Percentiles rank a stretch among this genome's conserved stretches.
phyloP scores from a whole-genome alignment of 2,888 invertebrate genomes.

The Cryptops parisi region DNA sequence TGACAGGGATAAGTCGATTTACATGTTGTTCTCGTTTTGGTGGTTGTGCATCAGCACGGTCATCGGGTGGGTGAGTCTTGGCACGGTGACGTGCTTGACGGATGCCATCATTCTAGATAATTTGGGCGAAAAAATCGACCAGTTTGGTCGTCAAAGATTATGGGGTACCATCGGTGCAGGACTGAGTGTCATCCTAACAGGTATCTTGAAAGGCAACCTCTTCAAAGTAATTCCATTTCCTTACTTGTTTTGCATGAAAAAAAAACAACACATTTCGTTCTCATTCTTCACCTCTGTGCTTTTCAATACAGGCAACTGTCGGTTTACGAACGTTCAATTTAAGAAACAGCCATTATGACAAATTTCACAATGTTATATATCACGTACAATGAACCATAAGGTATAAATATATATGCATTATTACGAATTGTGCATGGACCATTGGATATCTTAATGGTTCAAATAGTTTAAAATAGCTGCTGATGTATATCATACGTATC shows the following conservation, averaged over 20 bases:
- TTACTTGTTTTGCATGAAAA: neutral
- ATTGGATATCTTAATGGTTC: too few relatives aligned
- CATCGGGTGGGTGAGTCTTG: neutral
- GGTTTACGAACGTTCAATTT: too few relatives aligned
- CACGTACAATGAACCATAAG: too few relatives aligned
- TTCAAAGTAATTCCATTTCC: neutral
- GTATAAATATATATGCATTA: too few relatives aligned
- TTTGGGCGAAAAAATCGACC: neutral
- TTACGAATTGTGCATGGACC: too few relatives aligned
- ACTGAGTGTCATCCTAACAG: conserved; percentile 4
- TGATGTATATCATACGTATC: too few relatives aligned
- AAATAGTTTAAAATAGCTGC: too few relatives aligned
- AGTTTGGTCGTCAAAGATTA: conserved; percentile 1
- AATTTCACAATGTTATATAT: too few relatives aligned
- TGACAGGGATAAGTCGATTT: neutral
- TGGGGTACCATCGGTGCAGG: conserved; percentile 6
- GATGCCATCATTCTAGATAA: conserved; percentile 6
- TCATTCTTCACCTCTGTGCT: neutral
- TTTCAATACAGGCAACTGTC: too few relatives aligned
- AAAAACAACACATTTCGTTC: too few relatives aligned
- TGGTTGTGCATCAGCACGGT: conserved; percentile 6
- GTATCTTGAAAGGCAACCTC: too few relatives aligned
- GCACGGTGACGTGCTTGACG: conserved; percentile 3
- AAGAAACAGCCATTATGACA: too few relatives aligned
- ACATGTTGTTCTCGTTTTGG: neutral